Conservation (phyloP, 2,113 vertebrate species). For the Sarotherodon lohbergeri region DNA sequence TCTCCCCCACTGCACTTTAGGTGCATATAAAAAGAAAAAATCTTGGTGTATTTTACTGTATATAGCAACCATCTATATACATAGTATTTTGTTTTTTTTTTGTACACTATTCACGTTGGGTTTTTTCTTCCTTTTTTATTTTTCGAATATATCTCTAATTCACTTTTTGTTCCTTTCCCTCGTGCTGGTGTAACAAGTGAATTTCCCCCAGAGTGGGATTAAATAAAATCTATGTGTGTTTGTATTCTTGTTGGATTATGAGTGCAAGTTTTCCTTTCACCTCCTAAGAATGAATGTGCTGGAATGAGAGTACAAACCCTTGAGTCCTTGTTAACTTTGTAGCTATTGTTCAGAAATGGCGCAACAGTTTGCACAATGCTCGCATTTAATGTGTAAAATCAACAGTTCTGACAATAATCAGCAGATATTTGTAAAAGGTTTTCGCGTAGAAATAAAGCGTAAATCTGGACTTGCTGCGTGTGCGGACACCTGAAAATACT, state of each 20-base stretch:
- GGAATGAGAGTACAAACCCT: neutral
- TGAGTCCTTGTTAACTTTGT: neutral
- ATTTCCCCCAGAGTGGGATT: neutral
- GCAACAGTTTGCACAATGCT: neutral
- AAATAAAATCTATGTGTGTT: neutral
- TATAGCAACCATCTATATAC: neutral
- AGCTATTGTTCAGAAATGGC: neutral
- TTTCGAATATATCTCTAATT: neutral
- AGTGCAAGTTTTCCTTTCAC: neutral
- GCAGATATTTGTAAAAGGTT: neutral
- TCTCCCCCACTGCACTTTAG: neutral
- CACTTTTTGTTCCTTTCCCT: neutral
- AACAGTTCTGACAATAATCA: neutral
- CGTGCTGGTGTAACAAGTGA: accelerated
- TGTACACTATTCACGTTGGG: neutral
- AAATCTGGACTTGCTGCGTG: neutral
- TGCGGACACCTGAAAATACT: neutral
- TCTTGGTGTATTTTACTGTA: neutral
- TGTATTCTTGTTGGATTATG: neutral
- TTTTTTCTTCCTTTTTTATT: neutral
- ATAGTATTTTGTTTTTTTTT: accelerated
- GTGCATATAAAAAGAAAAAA: neutral
- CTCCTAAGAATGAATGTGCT: neutral
- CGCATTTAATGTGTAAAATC: accelerated
- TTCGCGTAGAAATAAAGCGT: accelerated